A percentile compares a stretch with the other conserved stretches of the same genome.
phyloP scores from a whole-genome alignment of 2,888 invertebrate genomes.

The Linnaemya vulpina region DNA sequence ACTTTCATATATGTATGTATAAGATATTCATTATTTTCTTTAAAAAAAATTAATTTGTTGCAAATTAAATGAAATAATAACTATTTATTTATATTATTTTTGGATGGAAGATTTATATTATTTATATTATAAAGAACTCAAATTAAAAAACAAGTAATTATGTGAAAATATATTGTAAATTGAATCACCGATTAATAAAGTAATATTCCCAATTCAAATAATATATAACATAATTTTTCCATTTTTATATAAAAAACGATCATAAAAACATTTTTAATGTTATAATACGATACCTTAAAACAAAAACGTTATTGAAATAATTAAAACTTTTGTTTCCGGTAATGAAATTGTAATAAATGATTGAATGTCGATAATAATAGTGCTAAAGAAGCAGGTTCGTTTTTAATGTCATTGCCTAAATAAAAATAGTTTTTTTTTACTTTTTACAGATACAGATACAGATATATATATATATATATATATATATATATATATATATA shows the following conservation, averaged over 20 bases:
- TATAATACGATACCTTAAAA: conserved; percentile 53
- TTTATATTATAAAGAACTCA: conserved; percentile 31
- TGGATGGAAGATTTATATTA: conserved; percentile 52
- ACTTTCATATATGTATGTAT: conserved; percentile 53
- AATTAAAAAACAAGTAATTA: conserved; percentile 16
- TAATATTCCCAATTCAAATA: conserved; percentile 12
- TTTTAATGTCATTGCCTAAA: conserved; percentile 41
- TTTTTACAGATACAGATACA: conserved; percentile 57
- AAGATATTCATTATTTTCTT: conserved; percentile 49
- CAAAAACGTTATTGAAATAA: conserved; percentile 36
- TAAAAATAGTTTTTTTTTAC: conserved; percentile 33
- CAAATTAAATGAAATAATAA: conserved; percentile 49
- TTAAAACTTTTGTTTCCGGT: conserved; percentile 31
- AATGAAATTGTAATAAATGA: conserved; percentile 17
- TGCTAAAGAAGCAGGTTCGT: conserved; percentile 23
- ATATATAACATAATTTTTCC: conserved; percentile 52
- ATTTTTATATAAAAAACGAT: conserved; percentile 53
- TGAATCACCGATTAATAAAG: conserved; percentile 5
- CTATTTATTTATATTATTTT: conserved; percentile 33
- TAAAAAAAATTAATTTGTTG: conserved; percentile 45
- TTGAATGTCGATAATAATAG: conserved; percentile 32
- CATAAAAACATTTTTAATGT: conserved; percentile 70
- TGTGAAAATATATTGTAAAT: conserved; percentile 19
- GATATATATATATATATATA: too few relatives aligned
- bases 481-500: too few relatives aligned